These are phyloP conservation scores for Heterotilapia buettikoferi DNA, from an alignment of 2,113 vertebrate genomes.

Conservation along the genomic window DNA sequence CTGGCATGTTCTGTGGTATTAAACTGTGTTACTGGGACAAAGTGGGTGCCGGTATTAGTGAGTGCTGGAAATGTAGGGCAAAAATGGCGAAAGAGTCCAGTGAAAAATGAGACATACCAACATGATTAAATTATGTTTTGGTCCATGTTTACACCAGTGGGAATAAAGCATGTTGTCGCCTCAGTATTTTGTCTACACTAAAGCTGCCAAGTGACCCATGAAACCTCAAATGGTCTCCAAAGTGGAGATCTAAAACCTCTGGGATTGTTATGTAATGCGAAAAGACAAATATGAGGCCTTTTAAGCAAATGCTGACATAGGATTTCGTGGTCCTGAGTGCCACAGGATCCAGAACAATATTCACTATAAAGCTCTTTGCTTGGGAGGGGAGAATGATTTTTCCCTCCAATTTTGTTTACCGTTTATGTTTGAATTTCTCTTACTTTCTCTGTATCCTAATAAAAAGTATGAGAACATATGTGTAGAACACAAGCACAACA, in stretches of 20 bases:
- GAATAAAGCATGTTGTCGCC: neutral
- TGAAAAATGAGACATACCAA: neutral
- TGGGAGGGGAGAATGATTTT: neutral
- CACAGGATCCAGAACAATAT: neutral
- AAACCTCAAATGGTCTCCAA: neutral
- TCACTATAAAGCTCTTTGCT: neutral
- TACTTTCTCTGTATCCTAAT: neutral
- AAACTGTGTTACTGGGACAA: conserved; percentile 55
- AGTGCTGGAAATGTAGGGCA: neutral
- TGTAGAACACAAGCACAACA: neutral
- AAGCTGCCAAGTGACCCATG: neutral
- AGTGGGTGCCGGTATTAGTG: conserved; percentile 37
- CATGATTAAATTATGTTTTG: neutral
- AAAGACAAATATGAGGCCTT: neutral
- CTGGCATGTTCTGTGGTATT: conserved; percentile 27
- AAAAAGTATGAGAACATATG: neutral
- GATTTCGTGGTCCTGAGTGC: neutral
- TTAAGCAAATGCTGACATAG: neutral
- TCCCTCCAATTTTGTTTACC: neutral
- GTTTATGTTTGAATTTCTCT: neutral
- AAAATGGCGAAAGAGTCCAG: neutral
- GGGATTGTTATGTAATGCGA: neutral
- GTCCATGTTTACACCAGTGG: neutral
- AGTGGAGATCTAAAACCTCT: neutral
- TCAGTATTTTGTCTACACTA: neutral